Conservation (phyloP, 2,888 invertebrate genomes). For the Xestobium rufovillosum region DNA sequence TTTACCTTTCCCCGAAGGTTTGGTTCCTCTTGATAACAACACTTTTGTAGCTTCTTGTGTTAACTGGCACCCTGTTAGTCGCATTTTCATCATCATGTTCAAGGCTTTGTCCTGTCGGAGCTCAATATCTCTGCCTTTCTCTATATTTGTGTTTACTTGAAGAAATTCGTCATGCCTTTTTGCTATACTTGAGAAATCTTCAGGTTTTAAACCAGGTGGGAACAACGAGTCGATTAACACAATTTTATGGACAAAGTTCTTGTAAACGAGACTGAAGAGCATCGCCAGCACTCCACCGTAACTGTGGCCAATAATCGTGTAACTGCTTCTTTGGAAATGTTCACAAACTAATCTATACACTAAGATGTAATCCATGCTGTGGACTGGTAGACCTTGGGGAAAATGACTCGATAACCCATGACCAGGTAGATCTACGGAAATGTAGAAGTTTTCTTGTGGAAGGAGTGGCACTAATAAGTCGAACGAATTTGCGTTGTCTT, state of each 20-base stretch:
- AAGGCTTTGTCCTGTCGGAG: constrained; percentile 46
- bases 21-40: constrained; percentile 45
- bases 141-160: constrained; percentile 30
- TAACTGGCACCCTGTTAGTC: constrained; percentile 37
- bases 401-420: constrained; percentile 52
- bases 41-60: constrained; percentile 44
- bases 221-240: constrained; percentile 41
- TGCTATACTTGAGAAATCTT: constrained; percentile 27
- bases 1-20: constrained; percentile 38
- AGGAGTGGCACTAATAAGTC: constrained; percentile 49
- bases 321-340: constrained; percentile 33
- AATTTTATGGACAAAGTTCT: constrained; percentile 41
- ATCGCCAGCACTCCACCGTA: constrained; percentile 47
- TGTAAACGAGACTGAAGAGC: constrained; percentile 40
- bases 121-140: constrained; percentile 26
- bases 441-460: constrained; percentile 42
- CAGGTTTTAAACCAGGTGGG: constrained; percentile 25
- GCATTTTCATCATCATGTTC: constrained; percentile 42
- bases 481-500: constrained; percentile 55
- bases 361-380: constrained; percentile 42
- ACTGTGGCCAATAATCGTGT: constrained; percentile 37
- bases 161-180: constrained; percentile 32
- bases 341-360: constrained; percentile 30
- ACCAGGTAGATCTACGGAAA: constrained; percentile 53
- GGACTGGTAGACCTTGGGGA: constrained; percentile 38